A percentile compares a stretch with the other conserved stretches of the same genome.
These are phyloP conservation scores for Aleiodes leptofemur DNA, from an alignment of 2,888 invertebrate genomes.

Conservation along the genomic window DNA sequence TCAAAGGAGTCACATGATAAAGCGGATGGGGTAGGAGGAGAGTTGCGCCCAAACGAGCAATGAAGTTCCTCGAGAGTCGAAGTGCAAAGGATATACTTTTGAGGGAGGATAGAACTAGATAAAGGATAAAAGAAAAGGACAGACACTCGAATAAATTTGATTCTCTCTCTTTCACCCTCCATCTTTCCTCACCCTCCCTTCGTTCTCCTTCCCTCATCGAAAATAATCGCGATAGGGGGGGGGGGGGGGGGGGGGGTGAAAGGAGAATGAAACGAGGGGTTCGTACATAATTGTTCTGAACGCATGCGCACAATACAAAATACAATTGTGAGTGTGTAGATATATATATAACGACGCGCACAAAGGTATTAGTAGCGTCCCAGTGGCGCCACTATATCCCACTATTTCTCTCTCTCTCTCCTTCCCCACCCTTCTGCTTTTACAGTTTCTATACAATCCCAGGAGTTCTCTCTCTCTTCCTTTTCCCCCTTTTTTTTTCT, in stretches of 20 bases:
- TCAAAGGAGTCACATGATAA: constrained; percentile 28
- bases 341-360: constrained; percentile 43
- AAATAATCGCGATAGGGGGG: too few species aligned
- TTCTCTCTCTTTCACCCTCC: too few species aligned
- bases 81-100: constrained; percentile 27
- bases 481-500: too few species aligned
- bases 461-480: not conserved
- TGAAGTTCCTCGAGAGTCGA: not conserved
- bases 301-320: constrained; percentile 11
- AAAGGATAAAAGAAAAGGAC: too few species aligned
- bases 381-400: constrained; percentile 26
- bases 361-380: constrained; percentile 36
- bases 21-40: constrained; percentile 17
- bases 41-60: constrained; percentile 3
- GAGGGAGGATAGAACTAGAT: constrained; percentile 32
- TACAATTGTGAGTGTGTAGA: constrained; percentile 33
- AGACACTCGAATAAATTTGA: too few species aligned
- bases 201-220: too few species aligned
- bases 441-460: not conserved
- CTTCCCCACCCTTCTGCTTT: constrained; percentile 8
- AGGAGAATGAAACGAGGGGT: constrained; percentile 23
- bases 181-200: too few species aligned
- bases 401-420: constrained; percentile 39
- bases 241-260: too few species aligned
- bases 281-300: not conserved